Evolutionary conservation across 2,113 vertebrate genomes (phyloP).

Genomic region (Coregonus clupeaformis): DNA sequence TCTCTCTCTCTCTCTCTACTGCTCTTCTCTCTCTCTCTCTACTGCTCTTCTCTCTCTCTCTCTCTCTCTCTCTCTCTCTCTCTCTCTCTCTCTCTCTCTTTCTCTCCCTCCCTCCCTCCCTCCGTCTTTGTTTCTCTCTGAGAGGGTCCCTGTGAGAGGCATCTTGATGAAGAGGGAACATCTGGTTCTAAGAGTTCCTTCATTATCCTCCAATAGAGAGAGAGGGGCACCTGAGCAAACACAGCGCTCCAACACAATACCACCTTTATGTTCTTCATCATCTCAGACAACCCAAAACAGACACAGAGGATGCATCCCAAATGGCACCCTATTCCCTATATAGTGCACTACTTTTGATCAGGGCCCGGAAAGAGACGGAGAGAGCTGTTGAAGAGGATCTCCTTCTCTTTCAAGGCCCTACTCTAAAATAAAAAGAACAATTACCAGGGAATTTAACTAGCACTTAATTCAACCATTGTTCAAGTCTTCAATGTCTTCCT

Average conservation of each 20-base stretch:
- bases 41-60: neutral
- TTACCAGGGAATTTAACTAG: constrained; percentile 51
- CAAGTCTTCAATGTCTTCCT: constrained; percentile 34
- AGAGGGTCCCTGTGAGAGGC: constrained; percentile 62
- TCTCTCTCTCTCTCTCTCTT: constrained; percentile 17
- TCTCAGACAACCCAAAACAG: constrained; percentile 48
- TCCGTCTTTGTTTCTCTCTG: constrained; percentile 36
- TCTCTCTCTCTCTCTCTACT: neutral
- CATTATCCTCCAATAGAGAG: constrained; percentile 65
- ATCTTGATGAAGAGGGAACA: constrained; percentile 70
- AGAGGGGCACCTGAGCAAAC: constrained; percentile 73
- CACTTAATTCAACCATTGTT: constrained; percentile 42
- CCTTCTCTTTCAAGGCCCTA: constrained; percentile 22
- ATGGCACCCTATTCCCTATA: too few relatives aligned
- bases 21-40: neutral
- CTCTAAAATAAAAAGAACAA: constrained; percentile 54
- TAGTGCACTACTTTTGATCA: too few relatives aligned
- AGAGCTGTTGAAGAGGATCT: constrained; percentile 51
- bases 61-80: neutral
- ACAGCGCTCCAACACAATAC: constrained; percentile 47
- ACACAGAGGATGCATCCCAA: neutral
- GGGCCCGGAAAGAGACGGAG: constrained; percentile 13
- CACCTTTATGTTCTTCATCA: constrained; percentile 62
- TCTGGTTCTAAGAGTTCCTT: constrained; percentile 71
- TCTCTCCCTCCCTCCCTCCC: neutral